Conservation (phyloP, 2,888 invertebrate genomes). For the Balanococcus diminutus region DNA sequence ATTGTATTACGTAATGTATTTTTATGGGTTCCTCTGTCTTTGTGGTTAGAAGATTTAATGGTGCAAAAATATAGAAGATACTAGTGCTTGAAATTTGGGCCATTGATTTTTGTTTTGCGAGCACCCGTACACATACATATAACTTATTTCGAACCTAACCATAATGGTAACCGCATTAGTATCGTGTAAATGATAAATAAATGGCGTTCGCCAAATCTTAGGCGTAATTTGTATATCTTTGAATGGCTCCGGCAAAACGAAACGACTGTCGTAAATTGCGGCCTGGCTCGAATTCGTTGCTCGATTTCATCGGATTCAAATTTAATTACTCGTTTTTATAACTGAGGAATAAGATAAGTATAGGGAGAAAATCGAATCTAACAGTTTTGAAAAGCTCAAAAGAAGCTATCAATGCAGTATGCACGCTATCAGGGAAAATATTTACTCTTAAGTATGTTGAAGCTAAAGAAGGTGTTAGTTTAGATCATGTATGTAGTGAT, state of each 20-base stretch:
- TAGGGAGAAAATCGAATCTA: too few species aligned
- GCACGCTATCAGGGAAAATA: neutral
- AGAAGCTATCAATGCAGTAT: neutral
- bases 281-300: neutral
- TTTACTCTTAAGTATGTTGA: neutral
- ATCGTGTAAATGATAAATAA: constrained; percentile 33
- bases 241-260: neutral
- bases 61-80: too few species aligned
- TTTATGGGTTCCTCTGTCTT: too few species aligned
- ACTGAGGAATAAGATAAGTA: too few species aligned
- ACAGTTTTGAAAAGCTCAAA: neutral
- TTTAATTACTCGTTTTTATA: neutral
- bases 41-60: too few species aligned
- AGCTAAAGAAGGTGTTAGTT: neutral
- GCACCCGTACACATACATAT: neutral
- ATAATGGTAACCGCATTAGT: constrained; percentile 24
- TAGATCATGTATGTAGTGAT: neutral
- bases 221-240: constrained; percentile 10
- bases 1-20: too few species aligned
- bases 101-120: neutral
- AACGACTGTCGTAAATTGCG: constrained; percentile 6
- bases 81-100: neutral
- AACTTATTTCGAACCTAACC: neutral
- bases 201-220: neutral
- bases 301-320: neutral